Conservation (phyloP, 2,113 vertebrate genomes). For the Holacanthus passer region DNA sequence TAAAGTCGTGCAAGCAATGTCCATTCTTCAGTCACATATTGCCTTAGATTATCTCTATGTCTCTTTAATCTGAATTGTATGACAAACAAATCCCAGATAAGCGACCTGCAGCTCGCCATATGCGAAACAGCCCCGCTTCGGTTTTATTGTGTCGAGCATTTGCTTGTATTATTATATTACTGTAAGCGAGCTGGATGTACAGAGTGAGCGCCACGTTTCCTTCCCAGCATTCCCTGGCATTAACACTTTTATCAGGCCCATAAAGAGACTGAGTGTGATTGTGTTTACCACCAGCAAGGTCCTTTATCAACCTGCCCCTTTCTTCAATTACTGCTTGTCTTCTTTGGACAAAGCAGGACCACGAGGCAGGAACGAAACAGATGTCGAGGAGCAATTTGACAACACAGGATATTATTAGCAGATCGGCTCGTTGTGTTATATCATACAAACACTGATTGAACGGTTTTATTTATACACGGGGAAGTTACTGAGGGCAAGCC, state of each 20-base stretch:
- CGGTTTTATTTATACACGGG: background rate
- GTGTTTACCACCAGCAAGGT: background rate
- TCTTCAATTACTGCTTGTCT: background rate
- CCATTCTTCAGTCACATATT: background rate
- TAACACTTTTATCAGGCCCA: constrained; percentile 38
- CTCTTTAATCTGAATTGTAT: constrained; percentile 17
- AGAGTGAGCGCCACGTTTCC: constrained; percentile 26
- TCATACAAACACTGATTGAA: background rate
- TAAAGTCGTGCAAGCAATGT: background rate
- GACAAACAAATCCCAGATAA: constrained; percentile 48
- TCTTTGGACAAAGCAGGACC: background rate
- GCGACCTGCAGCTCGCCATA: constrained; percentile 28
- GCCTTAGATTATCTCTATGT: background rate
- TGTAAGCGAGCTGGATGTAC: constrained; percentile 51
- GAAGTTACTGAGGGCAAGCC: background rate
- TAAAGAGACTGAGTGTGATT: constrained; percentile 22
- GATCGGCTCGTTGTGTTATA: background rate
- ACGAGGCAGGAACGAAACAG: background rate
- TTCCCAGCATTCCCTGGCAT: constrained; percentile 52
- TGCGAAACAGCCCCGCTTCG: constrained; percentile 11
- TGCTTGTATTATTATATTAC: constrained; percentile 1
- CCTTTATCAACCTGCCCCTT: background rate
- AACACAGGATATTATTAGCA: background rate
- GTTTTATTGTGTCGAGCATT: constrained; percentile 37
- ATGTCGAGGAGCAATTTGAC: constrained; percentile 1